Evolutionary conservation across 2,797 vertebrate species (phyloP).

Genomic region (Phaenicophaeus curvirostris): DNA sequence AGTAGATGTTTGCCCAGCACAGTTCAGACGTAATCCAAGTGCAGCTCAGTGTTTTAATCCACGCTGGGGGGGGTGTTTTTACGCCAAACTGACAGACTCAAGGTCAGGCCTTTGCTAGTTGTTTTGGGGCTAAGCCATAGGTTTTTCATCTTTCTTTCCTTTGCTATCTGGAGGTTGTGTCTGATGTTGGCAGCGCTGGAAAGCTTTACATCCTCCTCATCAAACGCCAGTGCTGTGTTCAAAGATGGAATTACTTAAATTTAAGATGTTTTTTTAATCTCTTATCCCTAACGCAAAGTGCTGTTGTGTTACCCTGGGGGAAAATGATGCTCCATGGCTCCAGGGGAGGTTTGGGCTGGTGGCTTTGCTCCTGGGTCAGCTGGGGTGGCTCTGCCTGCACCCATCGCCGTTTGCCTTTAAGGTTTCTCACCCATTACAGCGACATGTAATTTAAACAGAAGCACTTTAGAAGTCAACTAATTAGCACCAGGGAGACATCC

Average conservation of each 20-base stretch:
- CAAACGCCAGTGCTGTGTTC: background rate
- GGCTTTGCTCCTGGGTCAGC: background rate
- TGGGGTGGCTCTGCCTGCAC: background rate
- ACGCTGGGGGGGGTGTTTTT: background rate
- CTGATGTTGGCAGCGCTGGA: slow-evolving; percentile 1
- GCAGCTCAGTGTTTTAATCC: slow-evolving; percentile 13
- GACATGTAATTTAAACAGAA: slow-evolving; percentile 61
- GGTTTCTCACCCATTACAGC: slow-evolving; percentile 38
- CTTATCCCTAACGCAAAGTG: background rate
- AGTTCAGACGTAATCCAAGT: background rate
- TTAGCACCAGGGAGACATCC: slow-evolving; percentile 65
- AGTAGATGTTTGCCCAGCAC: background rate
- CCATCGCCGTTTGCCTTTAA: slow-evolving; percentile 17
- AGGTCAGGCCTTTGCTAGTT: background rate
- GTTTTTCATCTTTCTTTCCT: background rate
- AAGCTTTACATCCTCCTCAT: slow-evolving; percentile 17
- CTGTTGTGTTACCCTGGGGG: background rate
- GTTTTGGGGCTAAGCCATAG: background rate
- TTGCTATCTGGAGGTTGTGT: background rate
- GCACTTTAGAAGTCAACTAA: slow-evolving; percentile 72
- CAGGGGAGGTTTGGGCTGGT: background rate
- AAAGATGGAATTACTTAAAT: background rate
- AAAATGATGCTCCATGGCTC: rapidly evolving
- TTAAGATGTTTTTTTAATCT: background rate
- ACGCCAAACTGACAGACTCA: background rate